Conservation (phyloP, 2,888 invertebrate species). For the Ryuthela nishihirai region DNA sequence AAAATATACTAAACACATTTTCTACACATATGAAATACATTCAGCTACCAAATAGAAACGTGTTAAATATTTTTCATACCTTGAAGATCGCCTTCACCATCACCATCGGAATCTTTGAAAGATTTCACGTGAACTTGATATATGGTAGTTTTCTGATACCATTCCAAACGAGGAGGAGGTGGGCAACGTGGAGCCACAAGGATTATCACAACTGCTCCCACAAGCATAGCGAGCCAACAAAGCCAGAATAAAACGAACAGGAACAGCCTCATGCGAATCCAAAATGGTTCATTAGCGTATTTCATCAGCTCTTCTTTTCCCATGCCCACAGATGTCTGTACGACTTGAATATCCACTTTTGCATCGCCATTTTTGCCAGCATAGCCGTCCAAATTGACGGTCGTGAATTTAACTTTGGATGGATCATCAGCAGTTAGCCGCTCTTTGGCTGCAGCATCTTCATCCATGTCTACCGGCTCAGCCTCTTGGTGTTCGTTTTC, state of each 20-base stretch:
- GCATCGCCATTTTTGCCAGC: constrained; percentile 72
- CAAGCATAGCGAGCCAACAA: constrained; percentile 88
- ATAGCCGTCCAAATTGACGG: background rate
- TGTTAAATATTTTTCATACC: constrained; percentile 54
- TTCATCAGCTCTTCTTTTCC: constrained; percentile 94
- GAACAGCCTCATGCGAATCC: constrained; percentile 86
- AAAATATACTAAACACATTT: too few relatives aligned
- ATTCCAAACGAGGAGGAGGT: constrained; percentile 69
- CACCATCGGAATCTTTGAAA: constrained; percentile 74
- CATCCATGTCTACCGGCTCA: constrained; percentile 13
- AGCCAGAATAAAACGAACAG: constrained; percentile 90
- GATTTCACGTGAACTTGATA: constrained; percentile 85
- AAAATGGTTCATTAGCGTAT: constrained; percentile 95
- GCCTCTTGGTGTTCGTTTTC: constrained; percentile 13
- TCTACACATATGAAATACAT: too few relatives aligned
- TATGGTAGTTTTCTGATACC: constrained; percentile 76
- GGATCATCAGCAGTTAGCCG: constrained; percentile 1
- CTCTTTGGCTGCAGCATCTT: constrained; percentile 6
- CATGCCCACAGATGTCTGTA: constrained; percentile 67
- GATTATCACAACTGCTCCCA: constrained; percentile 87
- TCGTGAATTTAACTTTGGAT: constrained; percentile 12
- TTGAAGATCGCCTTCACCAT: constrained; percentile 80
- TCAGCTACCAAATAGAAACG: too few relatives aligned
- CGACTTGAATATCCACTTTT: constrained; percentile 74
- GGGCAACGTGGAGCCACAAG: constrained; percentile 83